Conservation (phyloP, 1,140 invertebrate genomes). For the Melipona quadrifasciata region DNA sequence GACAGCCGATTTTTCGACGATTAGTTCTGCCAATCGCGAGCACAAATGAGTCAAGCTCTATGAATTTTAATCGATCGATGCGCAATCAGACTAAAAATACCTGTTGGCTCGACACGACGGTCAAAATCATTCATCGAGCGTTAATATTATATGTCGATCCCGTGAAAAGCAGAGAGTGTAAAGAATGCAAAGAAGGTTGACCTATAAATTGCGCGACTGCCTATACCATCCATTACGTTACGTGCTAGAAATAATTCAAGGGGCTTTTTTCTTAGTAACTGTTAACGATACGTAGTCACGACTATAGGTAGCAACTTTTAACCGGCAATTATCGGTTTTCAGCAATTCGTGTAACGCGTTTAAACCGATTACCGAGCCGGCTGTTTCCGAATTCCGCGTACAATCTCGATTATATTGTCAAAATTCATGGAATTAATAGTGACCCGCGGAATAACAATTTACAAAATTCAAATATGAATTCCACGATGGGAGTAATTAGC, state of each 20-base stretch:
- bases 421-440: constrained; percentile 18
- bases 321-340: constrained; percentile 19
- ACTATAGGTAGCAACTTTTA: constrained; percentile 36
- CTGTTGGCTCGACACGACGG: neutral
- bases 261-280: constrained; percentile 30
- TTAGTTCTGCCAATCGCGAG: too few relatives aligned
- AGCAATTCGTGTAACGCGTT: constrained; percentile 17
- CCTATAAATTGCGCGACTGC: constrained; percentile 40
- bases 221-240: constrained; percentile 34
- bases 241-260: constrained; percentile 41
- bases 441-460: neutral
- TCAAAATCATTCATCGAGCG: constrained; percentile 9
- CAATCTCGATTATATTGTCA: neutral
- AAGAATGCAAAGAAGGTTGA: constrained; percentile 22
- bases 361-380: constrained; percentile 18
- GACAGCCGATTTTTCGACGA: too few relatives aligned
- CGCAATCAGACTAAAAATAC: neutral
- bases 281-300: constrained; percentile 10
- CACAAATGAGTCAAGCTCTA: too few relatives aligned
- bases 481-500: neutral
- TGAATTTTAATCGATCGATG: too few relatives aligned
- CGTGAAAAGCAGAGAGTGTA: neutral
- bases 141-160: constrained; percentile 29
- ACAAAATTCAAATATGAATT: neutral
- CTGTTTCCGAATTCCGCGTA: neutral